Base-by-base conservation (phyloP, 2,888 invertebrate species). In the Lithophane semibrunnea region DNA sequence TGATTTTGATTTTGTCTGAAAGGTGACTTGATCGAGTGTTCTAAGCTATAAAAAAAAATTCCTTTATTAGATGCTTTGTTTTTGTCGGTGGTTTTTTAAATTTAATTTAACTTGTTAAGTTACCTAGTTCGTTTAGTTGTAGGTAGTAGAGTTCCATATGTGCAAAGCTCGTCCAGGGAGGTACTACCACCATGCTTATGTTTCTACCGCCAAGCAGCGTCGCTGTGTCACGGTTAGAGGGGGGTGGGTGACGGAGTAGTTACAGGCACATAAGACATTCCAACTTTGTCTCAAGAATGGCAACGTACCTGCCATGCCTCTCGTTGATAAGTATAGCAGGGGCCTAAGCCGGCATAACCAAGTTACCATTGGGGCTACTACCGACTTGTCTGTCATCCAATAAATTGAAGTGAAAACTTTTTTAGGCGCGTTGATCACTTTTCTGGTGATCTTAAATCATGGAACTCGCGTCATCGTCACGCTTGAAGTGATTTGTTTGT, bases 131-230 rank as follows among this genome's bases (percentile, higher is more conserved):
- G 10, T 9, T 54, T 12, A n/a, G 18, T 44, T 73, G 3, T 8
- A 21, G 54, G 73, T 21, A 56, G 54, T 1, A 74, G 74, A 75
- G 29, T 2, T 73, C 4, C 8, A 2, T 9, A 42, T 52, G 75
- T 75, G 75, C 29, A 42, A 3, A n/a, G 75, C 75, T 73, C 56
- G 44, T 0, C 54, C 47, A 44, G 75, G 75, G 56, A 3, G 3
- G 76, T 58, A 75, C 76, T 74, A 49, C 58, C 47, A 18, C 24
- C 12, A 24, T 47, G 2, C 12, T 0, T 47, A 12, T 29, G 29
- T 18, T 7, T 12, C 24, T 18, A 0, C 47, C 18, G 47, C 3
- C 44, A 12, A 60, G 24, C 18, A 66, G 24, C 24, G 0, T 2
- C 3, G 12, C 66, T 47, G 66, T 12, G 24, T 12, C 10, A 0